Evolutionary conservation across 2,888 invertebrate species (phyloP).

Genomic region (Nomada ferruginata): DNA sequence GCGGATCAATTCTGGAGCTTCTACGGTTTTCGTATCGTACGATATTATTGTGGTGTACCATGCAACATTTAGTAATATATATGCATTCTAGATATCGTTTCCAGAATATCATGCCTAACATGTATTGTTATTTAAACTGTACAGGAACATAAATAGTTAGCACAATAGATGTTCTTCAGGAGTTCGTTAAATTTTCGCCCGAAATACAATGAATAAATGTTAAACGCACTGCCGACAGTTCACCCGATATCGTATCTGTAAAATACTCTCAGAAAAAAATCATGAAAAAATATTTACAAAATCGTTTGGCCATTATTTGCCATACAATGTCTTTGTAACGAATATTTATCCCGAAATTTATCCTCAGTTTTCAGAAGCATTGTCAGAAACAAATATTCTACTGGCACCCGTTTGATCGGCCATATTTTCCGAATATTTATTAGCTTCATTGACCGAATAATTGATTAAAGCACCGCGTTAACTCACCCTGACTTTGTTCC

Average conservation of each 20-base stretch:
- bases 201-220: not conserved
- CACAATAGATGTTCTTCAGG: not conserved
- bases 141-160: not conserved
- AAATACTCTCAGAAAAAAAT: too few species aligned
- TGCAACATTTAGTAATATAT: not conserved
- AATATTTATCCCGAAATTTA: too few species aligned
- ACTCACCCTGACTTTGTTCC: constrained; percentile 81
- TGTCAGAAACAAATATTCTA: too few species aligned
- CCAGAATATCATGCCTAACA: not conserved
- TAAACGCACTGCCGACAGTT: not conserved
- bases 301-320: too few species aligned
- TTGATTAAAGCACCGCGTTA: not conserved
- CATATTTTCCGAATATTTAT: not conserved
- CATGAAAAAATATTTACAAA: too few species aligned
- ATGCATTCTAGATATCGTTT: not conserved
- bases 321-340: too few species aligned
- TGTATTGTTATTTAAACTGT: not conserved
- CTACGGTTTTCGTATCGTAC: too few species aligned
- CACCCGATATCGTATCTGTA: too few species aligned
- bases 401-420: too few species aligned
- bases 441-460: not conserved
- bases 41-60: not conserved
- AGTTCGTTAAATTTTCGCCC: not conserved
- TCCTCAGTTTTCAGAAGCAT: too few species aligned
- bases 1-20: too few species aligned